Conservation (phyloP, 1,140 invertebrate species). For the Meloidogyne floridensis region DNA sequence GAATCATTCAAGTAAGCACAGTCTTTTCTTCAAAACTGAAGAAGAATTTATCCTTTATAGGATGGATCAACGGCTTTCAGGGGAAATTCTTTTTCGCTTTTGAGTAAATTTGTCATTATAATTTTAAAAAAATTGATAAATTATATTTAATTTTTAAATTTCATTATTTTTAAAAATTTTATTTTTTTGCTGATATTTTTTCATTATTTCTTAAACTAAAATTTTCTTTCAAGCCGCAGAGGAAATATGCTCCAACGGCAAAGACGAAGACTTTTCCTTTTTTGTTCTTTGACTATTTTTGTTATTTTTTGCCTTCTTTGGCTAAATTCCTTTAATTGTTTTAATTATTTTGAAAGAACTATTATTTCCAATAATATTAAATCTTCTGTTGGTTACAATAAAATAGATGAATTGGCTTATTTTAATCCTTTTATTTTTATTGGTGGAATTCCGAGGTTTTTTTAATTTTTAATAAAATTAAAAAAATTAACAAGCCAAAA, state of each 20-base stretch:
- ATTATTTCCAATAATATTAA: not conserved
- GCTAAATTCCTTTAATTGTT: not conserved
- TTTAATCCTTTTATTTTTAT: slow-evolving; percentile 37
- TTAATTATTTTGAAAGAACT: slow-evolving; percentile 4
- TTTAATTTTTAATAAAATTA: not conserved
- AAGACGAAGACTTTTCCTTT: not conserved
- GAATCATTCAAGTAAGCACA: too few relatives aligned
- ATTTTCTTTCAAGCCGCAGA: not conserved
- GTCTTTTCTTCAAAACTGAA: too few relatives aligned
- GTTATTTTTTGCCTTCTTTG: not conserved
- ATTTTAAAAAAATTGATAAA: too few relatives aligned
- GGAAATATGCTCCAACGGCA: not conserved
- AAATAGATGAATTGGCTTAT: slow-evolving; percentile 4
- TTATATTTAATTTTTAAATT: too few relatives aligned
- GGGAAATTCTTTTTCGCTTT: too few relatives aligned
- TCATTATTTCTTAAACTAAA: not conserved
- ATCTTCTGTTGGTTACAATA: not conserved
- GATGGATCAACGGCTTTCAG: too few relatives aligned
- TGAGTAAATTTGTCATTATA: too few relatives aligned
- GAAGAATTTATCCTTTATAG: too few relatives aligned
- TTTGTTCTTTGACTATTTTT: not conserved
- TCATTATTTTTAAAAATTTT: not conserved
- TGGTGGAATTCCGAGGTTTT: slow-evolving; percentile 49
- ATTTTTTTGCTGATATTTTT: not conserved
- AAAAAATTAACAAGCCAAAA: too few relatives aligned